Evolutionary conservation across 2,888 invertebrate genomes (phyloP), one percentile per base, ranked within the genome.

Genomic region (Thymelicus lineola): DNA sequence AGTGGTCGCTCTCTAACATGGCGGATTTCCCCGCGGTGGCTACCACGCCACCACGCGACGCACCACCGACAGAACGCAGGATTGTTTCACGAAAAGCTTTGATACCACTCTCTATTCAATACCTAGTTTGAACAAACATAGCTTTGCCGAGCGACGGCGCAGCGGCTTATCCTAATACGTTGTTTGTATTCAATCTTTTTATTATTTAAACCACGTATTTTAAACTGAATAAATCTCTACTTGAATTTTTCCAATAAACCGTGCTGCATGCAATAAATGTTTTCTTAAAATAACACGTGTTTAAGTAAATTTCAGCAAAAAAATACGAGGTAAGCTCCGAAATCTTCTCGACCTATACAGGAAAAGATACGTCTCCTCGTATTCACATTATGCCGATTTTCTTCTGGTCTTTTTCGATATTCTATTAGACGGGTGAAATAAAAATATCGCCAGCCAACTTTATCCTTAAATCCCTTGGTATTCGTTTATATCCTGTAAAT

Each of bases 121-220:
- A 61, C 55, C 46, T 50, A 36, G 15, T 61, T 46, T 28, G 35
- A 10, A 61, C 67, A 55, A 67, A 55, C 67, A 67, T 53, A 12
- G 62, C 36, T 15, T 35, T 17, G 17, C 14, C 50, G 50, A 17
- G 50, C 42, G 35, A 10, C 66, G 58, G 20, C 1, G 28, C 28
- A 42, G 15, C 28, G 12, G 61, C 61, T 61, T 55, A 61, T 67
- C 61, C 35, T 67, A 67, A 67, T 55, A 35, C 35, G n/a, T 46
- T 61, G 48, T 67, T 67, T 67, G 48, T 67, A 61, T 67, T 61
- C 67, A 45, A 61, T 67, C 67, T 55, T 35, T 50, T 45, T 61
- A 60, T 67, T 46, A 53, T 20, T 53, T 50, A 42, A 60, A 42
- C 60, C 17, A 28, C 48, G 50, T 53, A 42, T 35, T 67, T 57